Evolutionary conservation across 2,888 invertebrate genomes (phyloP).

Genomic region (Ochlodes sylvanus): DNA sequence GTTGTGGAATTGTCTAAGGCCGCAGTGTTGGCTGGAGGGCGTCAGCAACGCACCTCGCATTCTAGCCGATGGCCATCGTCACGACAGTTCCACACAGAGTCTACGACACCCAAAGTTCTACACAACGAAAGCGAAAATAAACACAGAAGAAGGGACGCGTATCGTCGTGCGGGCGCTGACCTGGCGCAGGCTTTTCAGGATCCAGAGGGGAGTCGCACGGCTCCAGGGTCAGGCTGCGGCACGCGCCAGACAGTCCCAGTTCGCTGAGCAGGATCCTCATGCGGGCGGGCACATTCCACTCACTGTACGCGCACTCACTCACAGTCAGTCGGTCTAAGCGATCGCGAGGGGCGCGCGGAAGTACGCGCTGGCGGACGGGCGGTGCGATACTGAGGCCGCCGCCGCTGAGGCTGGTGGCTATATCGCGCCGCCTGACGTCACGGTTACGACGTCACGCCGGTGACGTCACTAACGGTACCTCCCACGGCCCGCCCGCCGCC

Average conservation of each 20-base stretch:
- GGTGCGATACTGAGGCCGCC: constrained; percentile 85
- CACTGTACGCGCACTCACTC: constrained; percentile 83
- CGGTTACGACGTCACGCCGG: constrained; percentile 72
- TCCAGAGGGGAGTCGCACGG: constrained; percentile 79
- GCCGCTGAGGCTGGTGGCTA: constrained; percentile 82
- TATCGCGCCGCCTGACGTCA: constrained; percentile 84
- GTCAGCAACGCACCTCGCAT: constrained; percentile 85
- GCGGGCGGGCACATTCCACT: constrained; percentile 83
- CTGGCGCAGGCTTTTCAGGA: constrained; percentile 81
- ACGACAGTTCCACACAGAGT: constrained; percentile 81
- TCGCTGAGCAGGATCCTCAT: constrained; percentile 86
- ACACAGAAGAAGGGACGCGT: constrained; percentile 79
- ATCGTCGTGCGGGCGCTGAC: constrained; percentile 81
- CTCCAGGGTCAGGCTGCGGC: constrained; percentile 84
- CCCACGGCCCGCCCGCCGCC: constrained; percentile 82
- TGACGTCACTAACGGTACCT: constrained; percentile 85
- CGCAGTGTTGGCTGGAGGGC: constrained; percentile 81
- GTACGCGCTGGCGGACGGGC: constrained; percentile 77
- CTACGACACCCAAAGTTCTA: constrained; percentile 81
- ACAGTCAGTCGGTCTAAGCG: constrained; percentile 65
- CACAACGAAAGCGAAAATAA: constrained; percentile 85
- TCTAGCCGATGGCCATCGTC: constrained; percentile 84
- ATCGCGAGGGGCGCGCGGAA: constrained; percentile 72
- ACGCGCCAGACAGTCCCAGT: constrained; percentile 83
- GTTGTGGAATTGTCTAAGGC: constrained; percentile 79